Conservation (phyloP, 1,140 invertebrate genomes). For the Stratiolaelaps scimitus region DNA sequence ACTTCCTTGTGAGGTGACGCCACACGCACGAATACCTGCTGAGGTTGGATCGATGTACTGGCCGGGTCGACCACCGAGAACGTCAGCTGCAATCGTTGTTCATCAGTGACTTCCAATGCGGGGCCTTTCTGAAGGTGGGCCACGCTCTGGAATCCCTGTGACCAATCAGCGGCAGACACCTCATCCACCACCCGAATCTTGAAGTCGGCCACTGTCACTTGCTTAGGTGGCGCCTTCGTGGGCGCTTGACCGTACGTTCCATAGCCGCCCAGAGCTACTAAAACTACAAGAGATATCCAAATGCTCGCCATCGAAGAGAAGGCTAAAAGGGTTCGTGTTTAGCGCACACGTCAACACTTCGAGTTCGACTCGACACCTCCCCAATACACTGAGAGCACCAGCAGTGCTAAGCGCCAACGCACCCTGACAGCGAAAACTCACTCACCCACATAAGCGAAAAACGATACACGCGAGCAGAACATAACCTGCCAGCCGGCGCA, state of each 20-base stretch:
- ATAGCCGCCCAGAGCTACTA: too few species aligned
- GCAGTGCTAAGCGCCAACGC: too few species aligned
- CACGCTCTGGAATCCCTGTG: constrained; percentile 12
- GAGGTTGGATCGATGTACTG: neutral
- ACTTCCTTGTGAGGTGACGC: neutral
- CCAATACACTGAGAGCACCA: too few species aligned
- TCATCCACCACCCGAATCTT: constrained; percentile 14
- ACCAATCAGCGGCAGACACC: constrained; percentile 13
- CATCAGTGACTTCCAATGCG: neutral
- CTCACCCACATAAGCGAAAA: too few species aligned
- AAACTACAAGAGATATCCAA: too few species aligned
- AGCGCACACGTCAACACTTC: too few species aligned
- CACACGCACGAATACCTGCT: constrained; percentile 17
- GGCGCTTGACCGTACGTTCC: neutral
- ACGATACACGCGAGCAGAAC: too few species aligned
- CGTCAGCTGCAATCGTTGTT: constrained; percentile 5
- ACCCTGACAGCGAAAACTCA: too few species aligned
- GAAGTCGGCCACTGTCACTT: neutral
- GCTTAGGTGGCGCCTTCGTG: neutral
- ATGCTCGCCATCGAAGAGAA: too few species aligned
- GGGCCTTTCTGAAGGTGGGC: neutral
- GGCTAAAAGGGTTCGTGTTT: too few species aligned
- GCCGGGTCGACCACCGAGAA: neutral
- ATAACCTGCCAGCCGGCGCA: too few species aligned
- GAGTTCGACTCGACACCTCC: too few species aligned